A percentile compares a stretch with the other conserved stretches of the same genome.
phyloP scores from a whole-genome alignment of 2,888 invertebrate species.

The Ormyrus labotus region DNA sequence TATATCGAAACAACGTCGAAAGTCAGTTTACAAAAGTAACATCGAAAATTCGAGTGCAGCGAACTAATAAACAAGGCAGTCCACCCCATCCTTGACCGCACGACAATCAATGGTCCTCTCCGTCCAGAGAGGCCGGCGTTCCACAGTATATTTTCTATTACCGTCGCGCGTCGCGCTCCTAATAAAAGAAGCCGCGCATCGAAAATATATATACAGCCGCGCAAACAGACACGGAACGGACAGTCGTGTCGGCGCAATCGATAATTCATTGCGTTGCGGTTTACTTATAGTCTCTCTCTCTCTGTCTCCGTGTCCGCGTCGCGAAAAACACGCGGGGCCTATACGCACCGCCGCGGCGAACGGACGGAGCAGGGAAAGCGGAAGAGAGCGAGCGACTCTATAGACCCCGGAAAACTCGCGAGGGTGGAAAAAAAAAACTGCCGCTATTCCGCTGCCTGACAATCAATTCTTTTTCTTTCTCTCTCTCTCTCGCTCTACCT shows the following conservation, averaged over 20 bases:
- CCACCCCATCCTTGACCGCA: no score
- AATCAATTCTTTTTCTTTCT: no score
- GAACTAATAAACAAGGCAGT: no score
- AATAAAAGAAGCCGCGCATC: conserved; percentile 46
- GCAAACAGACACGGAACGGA: no score
- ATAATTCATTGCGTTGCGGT: conserved; percentile 37
- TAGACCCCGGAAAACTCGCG: conserved; percentile 20
- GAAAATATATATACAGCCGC: conserved; percentile 34
- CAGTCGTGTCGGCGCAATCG: conserved; percentile 9
- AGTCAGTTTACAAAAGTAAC: no score
- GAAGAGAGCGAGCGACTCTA: not conserved
- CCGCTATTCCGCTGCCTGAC: not conserved
- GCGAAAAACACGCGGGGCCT: not conserved
- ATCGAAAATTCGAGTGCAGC: no score
- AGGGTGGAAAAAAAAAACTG: no score
- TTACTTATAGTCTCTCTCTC: not conserved
- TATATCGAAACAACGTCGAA: no score
- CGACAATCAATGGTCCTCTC: no score
- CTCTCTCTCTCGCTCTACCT: no score
- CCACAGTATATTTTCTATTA: conserved; percentile 40
- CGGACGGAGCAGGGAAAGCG: not conserved
- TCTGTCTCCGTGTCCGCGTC: no score
- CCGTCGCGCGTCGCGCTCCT: conserved; percentile 18
- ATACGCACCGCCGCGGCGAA: not conserved
- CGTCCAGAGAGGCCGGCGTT: not conserved